Percentiles rank a stretch among this genome's conserved stretches.
phyloP scores from a whole-genome alignment of 2,797 vertebrate species.

The Artibeus lituratus region DNA sequence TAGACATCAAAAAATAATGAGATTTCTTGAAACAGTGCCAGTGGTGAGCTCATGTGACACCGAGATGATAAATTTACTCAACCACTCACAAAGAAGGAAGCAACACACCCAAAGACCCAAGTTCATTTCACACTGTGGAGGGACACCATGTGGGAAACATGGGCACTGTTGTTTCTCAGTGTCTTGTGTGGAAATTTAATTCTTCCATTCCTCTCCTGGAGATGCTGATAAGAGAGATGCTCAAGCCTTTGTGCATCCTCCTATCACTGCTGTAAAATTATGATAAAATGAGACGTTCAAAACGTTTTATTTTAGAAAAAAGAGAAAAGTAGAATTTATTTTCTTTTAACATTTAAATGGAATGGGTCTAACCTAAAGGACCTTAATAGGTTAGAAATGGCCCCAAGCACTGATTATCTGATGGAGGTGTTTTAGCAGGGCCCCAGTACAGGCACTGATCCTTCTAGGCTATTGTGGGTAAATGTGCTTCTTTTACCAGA shows the following conservation, averaged over 20 bases:
- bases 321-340: background rate
- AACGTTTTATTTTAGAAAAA: background rate
- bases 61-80: constrained; percentile 78
- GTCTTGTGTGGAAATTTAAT: background rate
- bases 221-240: background rate
- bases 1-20: constrained; percentile 82
- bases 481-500: background rate
- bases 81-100: constrained; percentile 66
- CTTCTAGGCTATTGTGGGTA: background rate
- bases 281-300: background rate
- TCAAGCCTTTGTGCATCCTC: background rate
- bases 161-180: background rate
- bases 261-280: background rate
- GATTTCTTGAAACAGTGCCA: constrained; percentile 77
- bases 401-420: background rate
- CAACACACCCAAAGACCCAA: background rate
- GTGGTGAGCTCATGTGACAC: constrained; percentile 76
- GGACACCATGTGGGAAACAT: background rate
- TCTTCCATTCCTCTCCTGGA: background rate
- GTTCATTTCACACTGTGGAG: constrained; percentile 49
- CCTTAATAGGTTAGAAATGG: background rate
- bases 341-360: background rate
- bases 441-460: background rate
- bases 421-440: background rate
- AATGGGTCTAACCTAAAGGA: background rate